Percentiles rank a stretch among this genome's conserved stretches.
phyloP scores from a whole-genome alignment of 2,888 invertebrate genomes.

The Rhaphigaster nebulosa region DNA sequence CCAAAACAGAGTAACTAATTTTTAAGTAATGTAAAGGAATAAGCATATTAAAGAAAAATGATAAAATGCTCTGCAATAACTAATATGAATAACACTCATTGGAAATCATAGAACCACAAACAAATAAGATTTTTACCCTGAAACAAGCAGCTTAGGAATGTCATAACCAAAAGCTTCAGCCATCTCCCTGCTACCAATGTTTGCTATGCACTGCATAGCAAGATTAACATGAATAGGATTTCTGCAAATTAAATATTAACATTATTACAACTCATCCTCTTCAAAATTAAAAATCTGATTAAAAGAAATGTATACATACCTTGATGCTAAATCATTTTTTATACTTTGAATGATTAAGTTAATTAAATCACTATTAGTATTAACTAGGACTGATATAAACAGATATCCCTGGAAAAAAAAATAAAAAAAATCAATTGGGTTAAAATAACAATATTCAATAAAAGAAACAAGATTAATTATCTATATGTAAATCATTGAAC shows the following conservation, averaged over 20 bases:
- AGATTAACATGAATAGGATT: slow-evolving; percentile 99
- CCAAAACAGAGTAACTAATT: neutral
- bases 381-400: slow-evolving; percentile 99
- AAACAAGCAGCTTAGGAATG: slow-evolving; percentile 97
- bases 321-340: slow-evolving; percentile 96
- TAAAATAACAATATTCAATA: neutral
- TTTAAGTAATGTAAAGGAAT: neutral
- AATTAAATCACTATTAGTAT: slow-evolving; percentile 98
- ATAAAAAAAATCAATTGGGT: slow-evolving; percentile 43
- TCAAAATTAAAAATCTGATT: neutral
- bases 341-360: slow-evolving; percentile 99
- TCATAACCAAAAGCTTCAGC: slow-evolving; percentile 99
- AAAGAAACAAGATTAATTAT: neutral
- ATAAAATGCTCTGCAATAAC: neutral
- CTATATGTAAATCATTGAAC: neutral
- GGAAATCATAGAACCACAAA: slow-evolving; percentile 56
- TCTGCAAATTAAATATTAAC: slow-evolving; percentile 67
- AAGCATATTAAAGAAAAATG: neutral
- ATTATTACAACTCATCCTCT: neutral
- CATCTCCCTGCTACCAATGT: slow-evolving; percentile 99
- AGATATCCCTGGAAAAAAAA: slow-evolving; percentile 87
- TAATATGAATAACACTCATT: neutral
- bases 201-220: slow-evolving; percentile 99
- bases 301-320: slow-evolving; percentile 67
- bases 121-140: slow-evolving; percentile 77